These are phyloP conservation scores for Drosophila yakuba DNA, from an alignment of 1,140 invertebrate genomes.

Conservation along the genomic window DNA sequence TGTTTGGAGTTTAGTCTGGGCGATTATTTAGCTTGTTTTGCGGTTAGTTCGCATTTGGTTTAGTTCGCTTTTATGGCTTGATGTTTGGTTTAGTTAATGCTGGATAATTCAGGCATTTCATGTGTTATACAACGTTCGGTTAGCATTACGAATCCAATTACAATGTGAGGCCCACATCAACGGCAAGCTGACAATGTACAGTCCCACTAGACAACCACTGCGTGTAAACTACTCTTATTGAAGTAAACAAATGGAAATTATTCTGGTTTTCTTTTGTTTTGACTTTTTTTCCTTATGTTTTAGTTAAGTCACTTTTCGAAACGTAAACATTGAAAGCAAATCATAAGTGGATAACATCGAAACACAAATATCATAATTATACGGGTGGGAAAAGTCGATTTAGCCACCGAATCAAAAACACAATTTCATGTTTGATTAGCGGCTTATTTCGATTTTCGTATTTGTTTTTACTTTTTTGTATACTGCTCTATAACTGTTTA, in stretches of 20 bases:
- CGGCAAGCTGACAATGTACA: constrained; percentile 88
- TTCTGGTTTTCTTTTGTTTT: constrained; percentile 34
- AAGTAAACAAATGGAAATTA: constrained; percentile 79
- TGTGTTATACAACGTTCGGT: constrained; percentile 71
- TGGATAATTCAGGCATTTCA: constrained; percentile 47
- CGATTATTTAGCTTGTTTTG: constrained; percentile 67
- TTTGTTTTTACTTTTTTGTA: constrained; percentile 11
- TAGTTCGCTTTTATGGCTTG: constrained; percentile 51
- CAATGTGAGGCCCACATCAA: constrained; percentile 88
- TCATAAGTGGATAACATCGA: constrained; percentile 73
- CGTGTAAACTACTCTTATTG: constrained; percentile 85
- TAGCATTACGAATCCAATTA: constrained; percentile 83
- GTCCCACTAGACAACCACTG: constrained; percentile 85
- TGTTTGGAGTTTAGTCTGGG: constrained; percentile 72
- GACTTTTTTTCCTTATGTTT: constrained; percentile 34
- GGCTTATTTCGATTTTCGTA: constrained; percentile 51
- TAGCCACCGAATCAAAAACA: constrained; percentile 40
- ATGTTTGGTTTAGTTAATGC: constrained; percentile 43
- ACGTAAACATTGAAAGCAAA: constrained; percentile 78
- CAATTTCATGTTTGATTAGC: constrained; percentile 49
- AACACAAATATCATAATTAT: constrained; percentile 55
- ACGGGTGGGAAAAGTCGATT: constrained; percentile 50
- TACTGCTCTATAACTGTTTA: constrained; percentile 7
- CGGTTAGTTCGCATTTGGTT: constrained; percentile 57
- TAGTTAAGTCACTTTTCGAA: constrained; percentile 54